These are phyloP conservation scores for Polyodon spathula DNA, from an alignment of 2,113 vertebrate genomes.

Conservation along the genomic window DNA sequence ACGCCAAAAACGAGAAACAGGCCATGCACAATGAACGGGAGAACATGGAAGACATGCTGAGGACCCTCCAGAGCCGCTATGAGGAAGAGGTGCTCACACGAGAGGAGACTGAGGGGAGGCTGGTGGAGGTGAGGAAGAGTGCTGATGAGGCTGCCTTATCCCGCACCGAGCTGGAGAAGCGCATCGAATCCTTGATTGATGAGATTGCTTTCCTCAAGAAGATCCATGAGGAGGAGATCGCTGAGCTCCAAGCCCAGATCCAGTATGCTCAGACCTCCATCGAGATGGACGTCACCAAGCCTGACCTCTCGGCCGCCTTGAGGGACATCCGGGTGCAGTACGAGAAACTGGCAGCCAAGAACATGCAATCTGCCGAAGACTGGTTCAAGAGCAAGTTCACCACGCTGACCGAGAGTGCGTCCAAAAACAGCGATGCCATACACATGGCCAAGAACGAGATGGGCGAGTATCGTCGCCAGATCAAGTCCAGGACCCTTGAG, in stretches of 20 bases:
- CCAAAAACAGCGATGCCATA: conserved; percentile 69
- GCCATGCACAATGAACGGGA: conserved; percentile 71
- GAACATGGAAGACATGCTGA: conserved; percentile 71
- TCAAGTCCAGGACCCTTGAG: conserved; percentile 75
- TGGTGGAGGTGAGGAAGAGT: conserved; percentile 74
- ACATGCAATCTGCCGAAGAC: conserved; percentile 86
- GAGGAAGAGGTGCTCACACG: conserved; percentile 74
- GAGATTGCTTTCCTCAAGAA: conserved; percentile 88
- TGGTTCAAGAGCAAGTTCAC: conserved; percentile 89
- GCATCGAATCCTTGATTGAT: conserved; percentile 76
- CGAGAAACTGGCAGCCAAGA: conserved; percentile 84
- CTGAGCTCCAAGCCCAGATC: conserved; percentile 84
- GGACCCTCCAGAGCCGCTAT: conserved; percentile 67
- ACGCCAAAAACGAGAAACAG: conserved; percentile 76
- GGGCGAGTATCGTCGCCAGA: conserved; percentile 72
- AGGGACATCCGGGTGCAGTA: conserved; percentile 85
- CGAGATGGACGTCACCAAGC: conserved; percentile 82
- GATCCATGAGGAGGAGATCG: conserved; percentile 81
- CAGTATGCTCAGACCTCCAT: conserved; percentile 78
- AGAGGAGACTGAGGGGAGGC: conserved; percentile 69
- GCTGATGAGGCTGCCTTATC: conserved; percentile 70
- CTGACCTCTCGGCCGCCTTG: conserved; percentile 81
- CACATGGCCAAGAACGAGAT: conserved; percentile 75
- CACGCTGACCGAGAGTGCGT: conserved; percentile 68
- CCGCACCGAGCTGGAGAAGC: conserved; percentile 74